Base-by-base conservation (phyloP, 2,113 vertebrate species). In the Phaetusa simplex region DNA sequence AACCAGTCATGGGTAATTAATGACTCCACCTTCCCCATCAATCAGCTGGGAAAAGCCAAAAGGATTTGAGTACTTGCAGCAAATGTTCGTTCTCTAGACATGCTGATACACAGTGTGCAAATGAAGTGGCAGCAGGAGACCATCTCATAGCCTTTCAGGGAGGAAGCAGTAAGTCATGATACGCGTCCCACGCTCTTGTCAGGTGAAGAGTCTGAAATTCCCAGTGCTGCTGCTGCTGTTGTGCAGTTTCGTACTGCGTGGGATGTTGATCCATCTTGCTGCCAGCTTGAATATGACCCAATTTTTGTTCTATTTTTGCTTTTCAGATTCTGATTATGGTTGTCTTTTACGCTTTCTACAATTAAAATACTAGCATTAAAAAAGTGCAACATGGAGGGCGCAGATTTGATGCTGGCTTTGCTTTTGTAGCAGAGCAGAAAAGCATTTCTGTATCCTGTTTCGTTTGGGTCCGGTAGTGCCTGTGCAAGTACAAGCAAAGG, bases 1-100 rank as follows among this genome's bases (percentile, higher is more conserved):
- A 96, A 91, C 78, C 58, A 90, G 94, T 90, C 93, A 73, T 86
- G 91, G 84, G 58, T 95, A 94, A 97, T 97, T 96, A 95, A 94
- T 95, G 93, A 83, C 89, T 95, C 89, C 95, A 90, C 96, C 94
- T 93, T 94, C 91, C 58, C 71, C 94, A 96, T 97, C 96, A 77
- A 64, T 97, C 97, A 96, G 78, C 74, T 90, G 89, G 50, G 53
- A 83, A 82, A 82, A 94, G 93, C 89, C 95, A 89, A 97, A 97
- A 95, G 96, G 93, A 90, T 96, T 79, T 81, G 74, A 91, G 93
- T 52, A 16, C 87, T 95, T 70, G 74, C 2, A 88, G 91, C 95
- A 96, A 93, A 96, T 94, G 93, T 85, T 86, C 24, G 29, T 59
- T 93, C 89, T 72, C 84, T 61, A 96, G 96, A 93, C 93, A 7